These are phyloP conservation scores for Sebastes hubbsi DNA, from an alignment of 2,797 vertebrate genomes.

Conservation along the genomic window DNA sequence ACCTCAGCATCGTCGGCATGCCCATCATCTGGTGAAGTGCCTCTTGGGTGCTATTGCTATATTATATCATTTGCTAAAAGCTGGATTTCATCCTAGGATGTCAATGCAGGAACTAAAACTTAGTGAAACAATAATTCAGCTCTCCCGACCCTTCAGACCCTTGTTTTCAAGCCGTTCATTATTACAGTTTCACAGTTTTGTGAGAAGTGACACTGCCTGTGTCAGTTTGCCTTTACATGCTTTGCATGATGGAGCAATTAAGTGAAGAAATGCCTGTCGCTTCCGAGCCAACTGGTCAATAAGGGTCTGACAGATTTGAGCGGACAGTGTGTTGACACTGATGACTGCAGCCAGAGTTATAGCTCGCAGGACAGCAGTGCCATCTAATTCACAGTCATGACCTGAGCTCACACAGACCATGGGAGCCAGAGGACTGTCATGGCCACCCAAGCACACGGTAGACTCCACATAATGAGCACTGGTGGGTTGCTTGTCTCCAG, in stretches of 20 bases:
- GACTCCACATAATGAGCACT: slow-evolving; percentile 68
- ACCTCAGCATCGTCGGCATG: slow-evolving; percentile 12
- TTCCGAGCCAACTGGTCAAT: slow-evolving; percentile 42
- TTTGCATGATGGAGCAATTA: slow-evolving; percentile 65
- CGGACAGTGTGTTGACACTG: slow-evolving; percentile 62
- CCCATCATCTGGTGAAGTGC: slow-evolving; percentile 32
- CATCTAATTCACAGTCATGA: slow-evolving; percentile 65
- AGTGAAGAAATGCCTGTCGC: slow-evolving; percentile 41
- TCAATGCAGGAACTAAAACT: slow-evolving; percentile 30
- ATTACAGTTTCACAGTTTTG: slow-evolving; percentile 25
- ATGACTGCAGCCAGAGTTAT: slow-evolving; percentile 53
- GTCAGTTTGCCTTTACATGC: slow-evolving; percentile 54
- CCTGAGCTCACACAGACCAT: slow-evolving; percentile 44
- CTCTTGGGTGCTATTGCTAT: slow-evolving; percentile 14
- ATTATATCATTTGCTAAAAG: slow-evolving; percentile 43
- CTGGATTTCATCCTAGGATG: slow-evolving; percentile 30
- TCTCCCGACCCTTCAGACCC: not conserved
- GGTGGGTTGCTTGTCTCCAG: slow-evolving; percentile 62
- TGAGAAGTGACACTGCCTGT: slow-evolving; percentile 24
- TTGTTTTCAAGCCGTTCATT: slow-evolving; percentile 17
- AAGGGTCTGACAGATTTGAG: slow-evolving; percentile 41
- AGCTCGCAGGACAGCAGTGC: slow-evolving; percentile 40
- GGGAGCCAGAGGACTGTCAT: slow-evolving; percentile 55
- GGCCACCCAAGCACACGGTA: slow-evolving; percentile 35
- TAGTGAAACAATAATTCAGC: slow-evolving; percentile 30